A percentile compares a stretch with the other conserved stretches of the same genome.
phyloP scores from a whole-genome alignment of 1,140 invertebrate species.

The Lepidostoma basale region DNA sequence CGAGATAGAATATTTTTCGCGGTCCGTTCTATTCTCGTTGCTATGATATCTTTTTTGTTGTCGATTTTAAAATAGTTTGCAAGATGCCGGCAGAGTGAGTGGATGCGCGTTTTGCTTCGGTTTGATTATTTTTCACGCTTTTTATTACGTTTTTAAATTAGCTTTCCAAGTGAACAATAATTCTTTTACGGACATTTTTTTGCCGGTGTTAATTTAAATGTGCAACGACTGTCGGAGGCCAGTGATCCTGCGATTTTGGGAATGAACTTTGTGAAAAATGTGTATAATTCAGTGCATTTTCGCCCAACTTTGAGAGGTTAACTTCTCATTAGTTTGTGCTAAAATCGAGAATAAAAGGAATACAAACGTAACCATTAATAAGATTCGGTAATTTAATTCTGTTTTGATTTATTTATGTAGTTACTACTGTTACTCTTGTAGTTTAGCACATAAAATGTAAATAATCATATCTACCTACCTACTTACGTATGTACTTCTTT shows the following conservation, averaged over 20 bases:
- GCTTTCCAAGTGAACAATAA: not conserved
- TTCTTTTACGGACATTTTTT: not conserved
- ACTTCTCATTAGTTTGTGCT: too few species aligned
- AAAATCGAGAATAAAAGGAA: too few species aligned
- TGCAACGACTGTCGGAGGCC: not conserved
- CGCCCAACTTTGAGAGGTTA: not conserved
- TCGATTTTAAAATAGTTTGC: slow-evolving; percentile 15
- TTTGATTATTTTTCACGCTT: not conserved
- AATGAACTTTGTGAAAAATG: not conserved
- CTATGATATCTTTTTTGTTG: slow-evolving; percentile 29
- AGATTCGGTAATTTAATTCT: too few species aligned
- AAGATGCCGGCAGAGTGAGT: not conserved
- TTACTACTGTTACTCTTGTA: too few species aligned
- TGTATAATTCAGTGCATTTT: not conserved
- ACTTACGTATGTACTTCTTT: too few species aligned
- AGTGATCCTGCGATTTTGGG: too few species aligned
- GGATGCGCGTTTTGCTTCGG: not conserved
- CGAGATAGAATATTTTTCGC: not conserved
- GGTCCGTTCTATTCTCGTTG: not conserved
- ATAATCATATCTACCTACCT: too few species aligned
- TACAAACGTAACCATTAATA: too few species aligned
- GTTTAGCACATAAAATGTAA: too few species aligned
- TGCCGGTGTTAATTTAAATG: not conserved
- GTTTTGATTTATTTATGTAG: too few species aligned
- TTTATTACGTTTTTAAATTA: slow-evolving; percentile 14